Evolutionary conservation across 2,797 vertebrate species (phyloP).

Genomic region (Pantherophis vulpinus): DNA sequence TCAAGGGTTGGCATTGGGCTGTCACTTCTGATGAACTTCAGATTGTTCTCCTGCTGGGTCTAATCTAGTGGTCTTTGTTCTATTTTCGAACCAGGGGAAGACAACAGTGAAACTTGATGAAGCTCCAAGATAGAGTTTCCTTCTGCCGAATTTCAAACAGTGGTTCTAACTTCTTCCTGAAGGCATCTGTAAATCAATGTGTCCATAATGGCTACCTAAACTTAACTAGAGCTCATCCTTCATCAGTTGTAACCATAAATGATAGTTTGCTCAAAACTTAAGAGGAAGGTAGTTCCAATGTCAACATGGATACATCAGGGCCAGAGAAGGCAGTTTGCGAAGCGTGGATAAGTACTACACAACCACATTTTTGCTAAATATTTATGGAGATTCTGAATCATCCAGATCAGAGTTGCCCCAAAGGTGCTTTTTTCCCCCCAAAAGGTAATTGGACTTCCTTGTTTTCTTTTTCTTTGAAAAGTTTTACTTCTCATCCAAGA

Average conservation of each 20-base stretch:
- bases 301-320: background rate
- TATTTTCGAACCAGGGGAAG: conserved; percentile 9
- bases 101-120: conserved; percentile 25
- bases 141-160: conserved; percentile 9
- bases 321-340: background rate
- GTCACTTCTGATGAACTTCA: background rate
- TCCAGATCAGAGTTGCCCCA: too few species aligned
- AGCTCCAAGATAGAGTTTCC: conserved; percentile 17
- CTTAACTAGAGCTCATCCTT: background rate
- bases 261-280: background rate
- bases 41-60: background rate
- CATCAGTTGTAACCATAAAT: background rate
- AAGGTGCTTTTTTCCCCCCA: too few species aligned
- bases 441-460: background rate
- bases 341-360: background rate
- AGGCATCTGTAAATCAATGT: conserved; percentile 26
- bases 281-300: background rate
- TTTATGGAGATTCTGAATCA: too few species aligned
- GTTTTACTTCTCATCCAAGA: too few species aligned
- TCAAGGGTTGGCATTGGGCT: background rate
- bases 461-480: background rate
- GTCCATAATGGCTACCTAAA: background rate
- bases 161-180: conserved; percentile 41
- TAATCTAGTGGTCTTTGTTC: conserved; percentile 8
- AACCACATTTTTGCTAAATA: background rate